phyloP scores from a whole-genome alignment of 1,140 invertebrate genomes.

The Mamestra configurata region DNA sequence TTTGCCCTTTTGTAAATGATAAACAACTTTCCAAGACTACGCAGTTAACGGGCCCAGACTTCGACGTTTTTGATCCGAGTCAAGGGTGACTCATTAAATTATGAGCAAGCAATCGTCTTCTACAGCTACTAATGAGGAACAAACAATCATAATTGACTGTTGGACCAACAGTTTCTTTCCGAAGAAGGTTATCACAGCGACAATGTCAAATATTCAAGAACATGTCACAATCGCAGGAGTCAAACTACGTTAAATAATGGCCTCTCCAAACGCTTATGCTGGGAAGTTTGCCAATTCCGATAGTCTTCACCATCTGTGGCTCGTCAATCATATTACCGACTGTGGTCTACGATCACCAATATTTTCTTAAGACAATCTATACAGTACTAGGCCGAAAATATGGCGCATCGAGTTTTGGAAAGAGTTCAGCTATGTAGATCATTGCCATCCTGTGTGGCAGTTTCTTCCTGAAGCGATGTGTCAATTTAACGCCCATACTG shows the following conservation, averaged over 20 bases:
- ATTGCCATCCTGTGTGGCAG: no score
- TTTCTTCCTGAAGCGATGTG: not conserved
- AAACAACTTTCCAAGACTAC: not conserved
- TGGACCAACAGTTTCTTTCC: no score
- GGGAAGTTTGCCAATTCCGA: slow-evolving; percentile 26
- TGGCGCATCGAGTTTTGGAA: not conserved
- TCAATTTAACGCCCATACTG: no score
- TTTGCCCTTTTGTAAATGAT: slow-evolving; percentile 8
- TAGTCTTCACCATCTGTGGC: slow-evolving; percentile 22
- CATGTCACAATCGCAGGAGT: not conserved
- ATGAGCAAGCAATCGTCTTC: not conserved
- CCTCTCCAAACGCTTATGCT: not conserved
- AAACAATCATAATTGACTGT: no score
- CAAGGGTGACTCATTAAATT: not conserved
- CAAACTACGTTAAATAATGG: slow-evolving; percentile 18
- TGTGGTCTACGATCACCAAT: slow-evolving; percentile 10
- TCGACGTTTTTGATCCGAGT: not conserved
- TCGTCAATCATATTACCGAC: slow-evolving; percentile 12
- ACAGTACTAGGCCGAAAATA: not conserved
- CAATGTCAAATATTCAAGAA: no score
- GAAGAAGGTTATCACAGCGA: no score
- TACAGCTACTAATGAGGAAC: not conserved
- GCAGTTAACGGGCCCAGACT: not conserved
- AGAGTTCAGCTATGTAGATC: no score
- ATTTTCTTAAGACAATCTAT: not conserved